Evolutionary conservation across 2,888 invertebrate species (phyloP).

Genomic region (Meiosimyza decipiens): DNA sequence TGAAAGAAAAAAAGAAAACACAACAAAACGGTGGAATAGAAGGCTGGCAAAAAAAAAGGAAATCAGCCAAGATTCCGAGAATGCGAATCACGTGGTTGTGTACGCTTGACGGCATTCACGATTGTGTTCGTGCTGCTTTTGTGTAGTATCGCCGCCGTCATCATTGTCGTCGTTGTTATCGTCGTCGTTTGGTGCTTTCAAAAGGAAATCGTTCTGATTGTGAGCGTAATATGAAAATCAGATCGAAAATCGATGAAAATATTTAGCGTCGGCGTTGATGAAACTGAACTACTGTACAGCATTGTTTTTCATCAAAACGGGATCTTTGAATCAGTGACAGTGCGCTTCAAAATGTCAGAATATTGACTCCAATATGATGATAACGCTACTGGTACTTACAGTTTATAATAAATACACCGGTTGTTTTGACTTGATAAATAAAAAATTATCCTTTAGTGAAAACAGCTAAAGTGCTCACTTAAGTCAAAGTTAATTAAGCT

Average conservation of each 20-base stretch:
- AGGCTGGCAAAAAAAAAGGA: background rate
- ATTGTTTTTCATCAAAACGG: too few relatives aligned
- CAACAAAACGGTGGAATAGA: background rate
- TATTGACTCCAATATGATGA: too few relatives aligned
- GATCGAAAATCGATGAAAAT: conserved; percentile 25
- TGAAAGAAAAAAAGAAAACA: background rate
- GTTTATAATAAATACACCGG: too few relatives aligned
- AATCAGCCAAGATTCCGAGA: background rate
- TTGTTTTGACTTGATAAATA: too few relatives aligned
- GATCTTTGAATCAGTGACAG: too few relatives aligned
- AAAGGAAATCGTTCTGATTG: conserved; percentile 27
- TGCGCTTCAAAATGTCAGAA: too few relatives aligned
- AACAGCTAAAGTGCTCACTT: too few relatives aligned
- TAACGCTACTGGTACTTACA: too few relatives aligned
- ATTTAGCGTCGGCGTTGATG: conserved; percentile 10
- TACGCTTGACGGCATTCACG: background rate
- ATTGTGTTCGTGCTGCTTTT: conserved; percentile 11
- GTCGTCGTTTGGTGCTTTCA: background rate
- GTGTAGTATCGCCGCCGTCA: background rate
- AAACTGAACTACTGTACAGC: background rate
- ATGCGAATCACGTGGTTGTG: conserved; percentile 28
- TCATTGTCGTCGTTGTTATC: too few relatives aligned
- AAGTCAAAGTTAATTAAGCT: too few relatives aligned
- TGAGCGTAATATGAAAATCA: conserved; percentile 28
- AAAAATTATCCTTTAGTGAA: too few relatives aligned